These are phyloP conservation scores for Spilosoma lubricipeda DNA, from an alignment of 2,888 invertebrate species.

Conservation along the genomic window DNA sequence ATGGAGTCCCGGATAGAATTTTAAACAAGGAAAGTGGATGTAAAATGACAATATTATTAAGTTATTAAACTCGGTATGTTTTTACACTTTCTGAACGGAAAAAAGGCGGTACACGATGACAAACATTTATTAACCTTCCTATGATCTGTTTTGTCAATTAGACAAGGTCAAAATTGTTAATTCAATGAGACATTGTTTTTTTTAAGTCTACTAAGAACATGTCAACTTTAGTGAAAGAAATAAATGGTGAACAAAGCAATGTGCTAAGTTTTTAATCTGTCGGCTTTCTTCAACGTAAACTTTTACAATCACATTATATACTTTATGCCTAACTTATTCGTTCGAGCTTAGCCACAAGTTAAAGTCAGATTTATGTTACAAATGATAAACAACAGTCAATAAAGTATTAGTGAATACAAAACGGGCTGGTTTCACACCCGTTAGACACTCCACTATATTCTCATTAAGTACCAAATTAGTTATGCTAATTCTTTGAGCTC, in stretches of 20 bases:
- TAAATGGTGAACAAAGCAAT: not conserved
- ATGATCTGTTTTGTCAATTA: not conserved
- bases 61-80: not conserved
- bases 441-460: conserved; percentile 42
- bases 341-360: not conserved
- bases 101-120: not conserved
- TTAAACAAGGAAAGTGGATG: not conserved
- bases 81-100: not conserved
- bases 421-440: conserved; percentile 23
- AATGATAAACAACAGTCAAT: conserved; percentile 18
- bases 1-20: not conserved
- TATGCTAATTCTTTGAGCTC: conserved; percentile 76
- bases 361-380: not conserved
- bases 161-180: not conserved
- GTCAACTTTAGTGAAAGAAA: too few species aligned
- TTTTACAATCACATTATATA: conserved; percentile 19
- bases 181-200: not conserved
- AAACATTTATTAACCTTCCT: not conserved
- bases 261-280: conserved; percentile 14
- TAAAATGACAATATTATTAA: not conserved
- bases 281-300: conserved; percentile 7
- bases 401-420: conserved; percentile 19
- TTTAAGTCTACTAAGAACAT: too few species aligned
- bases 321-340: conserved; percentile 1
- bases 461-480: conserved; percentile 65